Conservation (phyloP, 2,888 invertebrate species). For the Lutraria lutraria region DNA sequence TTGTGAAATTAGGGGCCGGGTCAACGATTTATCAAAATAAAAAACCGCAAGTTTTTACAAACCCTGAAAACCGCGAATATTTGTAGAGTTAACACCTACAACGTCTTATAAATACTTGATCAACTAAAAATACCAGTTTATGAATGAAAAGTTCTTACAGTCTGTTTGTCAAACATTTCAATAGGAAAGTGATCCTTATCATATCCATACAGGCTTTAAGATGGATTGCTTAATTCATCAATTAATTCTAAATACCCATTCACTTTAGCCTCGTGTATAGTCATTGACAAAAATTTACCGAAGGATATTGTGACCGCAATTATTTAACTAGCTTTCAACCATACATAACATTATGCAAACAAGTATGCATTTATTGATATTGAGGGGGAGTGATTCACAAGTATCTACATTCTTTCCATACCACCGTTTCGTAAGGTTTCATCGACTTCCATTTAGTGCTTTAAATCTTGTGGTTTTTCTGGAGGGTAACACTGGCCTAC, state of each 20-base stretch:
- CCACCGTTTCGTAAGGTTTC: background rate
- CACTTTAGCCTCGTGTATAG: background rate
- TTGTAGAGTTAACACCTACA: too few species aligned
- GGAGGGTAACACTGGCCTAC: constrained; percentile 4
- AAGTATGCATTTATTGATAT: background rate
- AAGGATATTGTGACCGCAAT: background rate
- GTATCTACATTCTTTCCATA: background rate
- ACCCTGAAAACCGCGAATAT: too few species aligned
- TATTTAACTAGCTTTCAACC: background rate
- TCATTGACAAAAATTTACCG: background rate
- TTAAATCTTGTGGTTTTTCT: constrained; percentile 1
- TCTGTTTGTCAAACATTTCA: background rate
- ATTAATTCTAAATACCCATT: background rate
- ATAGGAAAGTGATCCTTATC: background rate
- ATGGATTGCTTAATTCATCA: constrained; percentile 7
- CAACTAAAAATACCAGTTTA: background rate
- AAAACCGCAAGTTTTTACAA: too few species aligned
- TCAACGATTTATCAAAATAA: too few species aligned
- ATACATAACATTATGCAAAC: background rate
- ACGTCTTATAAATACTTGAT: background rate
- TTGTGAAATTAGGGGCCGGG: too few species aligned
- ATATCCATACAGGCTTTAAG: background rate
- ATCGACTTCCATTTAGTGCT: background rate
- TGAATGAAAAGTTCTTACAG: background rate
- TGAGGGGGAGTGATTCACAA: constrained; percentile 12